Percentiles rank a stretch among this genome's conserved stretches.
Conservation (phyloP, 2,888 invertebrate genomes). For the Willowsia nigromaculata region DNA sequence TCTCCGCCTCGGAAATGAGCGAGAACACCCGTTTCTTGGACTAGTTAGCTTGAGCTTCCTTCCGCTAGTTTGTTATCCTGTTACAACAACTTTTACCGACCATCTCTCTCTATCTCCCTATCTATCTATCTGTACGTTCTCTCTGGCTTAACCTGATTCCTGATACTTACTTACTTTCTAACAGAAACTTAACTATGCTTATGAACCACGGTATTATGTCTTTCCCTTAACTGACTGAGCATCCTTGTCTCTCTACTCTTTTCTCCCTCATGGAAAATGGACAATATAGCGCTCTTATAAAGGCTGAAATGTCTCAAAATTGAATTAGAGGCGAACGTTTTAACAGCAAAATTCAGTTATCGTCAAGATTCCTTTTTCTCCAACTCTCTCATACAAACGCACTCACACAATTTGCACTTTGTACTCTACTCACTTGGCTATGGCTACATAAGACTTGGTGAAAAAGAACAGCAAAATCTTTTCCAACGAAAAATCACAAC, state of each 20-base stretch:
- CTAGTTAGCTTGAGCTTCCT: constrained; percentile 54
- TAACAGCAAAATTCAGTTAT: constrained; percentile 79
- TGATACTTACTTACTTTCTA: constrained; percentile 36
- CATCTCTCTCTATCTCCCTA: constrained; percentile 36
- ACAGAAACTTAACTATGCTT: constrained; percentile 61
- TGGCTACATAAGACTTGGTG: constrained; percentile 5
- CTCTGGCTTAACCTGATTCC: constrained; percentile 32
- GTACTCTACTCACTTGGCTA: constrained; percentile 14
- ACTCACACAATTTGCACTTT: constrained; percentile 58
- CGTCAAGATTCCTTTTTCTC: constrained; percentile 75
- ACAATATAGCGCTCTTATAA: constrained; percentile 79
- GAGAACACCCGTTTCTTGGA: constrained; percentile 67
- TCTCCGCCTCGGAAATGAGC: constrained; percentile 71
- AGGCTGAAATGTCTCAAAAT: constrained; percentile 79
- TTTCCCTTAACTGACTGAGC: constrained; percentile 37
- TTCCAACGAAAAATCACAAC: constrained; percentile 76
- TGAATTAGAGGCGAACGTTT: constrained; percentile 79
- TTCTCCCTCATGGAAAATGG: constrained; percentile 66
- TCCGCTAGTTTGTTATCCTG: constrained; percentile 31
- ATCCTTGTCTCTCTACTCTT: constrained; percentile 45
- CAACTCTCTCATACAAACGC: constrained; percentile 58
- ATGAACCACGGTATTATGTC: constrained; percentile 55
- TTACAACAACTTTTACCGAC: constrained; percentile 44
- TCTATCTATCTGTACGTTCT: neutral
- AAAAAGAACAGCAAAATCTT: constrained; percentile 70